A percentile compares a stretch with the other conserved stretches of the same genome.
phyloP scores from a whole-genome alignment of 2,888 invertebrate genomes.

The Lingula anatina region DNA sequence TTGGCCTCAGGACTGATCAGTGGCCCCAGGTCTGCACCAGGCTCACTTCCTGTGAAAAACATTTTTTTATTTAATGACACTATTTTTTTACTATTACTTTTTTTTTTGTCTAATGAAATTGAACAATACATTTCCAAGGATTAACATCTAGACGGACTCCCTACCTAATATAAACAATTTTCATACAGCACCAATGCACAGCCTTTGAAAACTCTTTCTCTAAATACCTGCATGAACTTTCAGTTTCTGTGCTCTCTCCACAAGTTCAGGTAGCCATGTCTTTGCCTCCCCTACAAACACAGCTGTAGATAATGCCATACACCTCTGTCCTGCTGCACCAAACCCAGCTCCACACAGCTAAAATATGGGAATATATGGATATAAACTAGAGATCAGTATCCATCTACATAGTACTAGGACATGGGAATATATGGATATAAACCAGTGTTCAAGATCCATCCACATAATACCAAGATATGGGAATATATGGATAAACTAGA shows the following conservation, averaged over 20 bases:
- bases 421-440: background rate
- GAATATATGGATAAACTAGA: background rate
- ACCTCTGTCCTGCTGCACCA: conserved; percentile 97
- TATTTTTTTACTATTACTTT: background rate
- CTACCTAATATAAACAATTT: no score
- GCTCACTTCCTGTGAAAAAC: conserved; percentile 50
- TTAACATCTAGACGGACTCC: no score
- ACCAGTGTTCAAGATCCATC: background rate
- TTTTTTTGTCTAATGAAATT: no score
- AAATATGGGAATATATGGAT: conserved; percentile 4
- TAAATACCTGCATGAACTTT: conserved; percentile 78
- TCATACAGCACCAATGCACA: no score
- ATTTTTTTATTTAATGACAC: background rate
- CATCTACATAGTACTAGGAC: background rate
- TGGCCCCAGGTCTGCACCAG: conserved; percentile 65
- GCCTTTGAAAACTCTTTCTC: background rate
- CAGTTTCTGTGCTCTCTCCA: conserved; percentile 72
- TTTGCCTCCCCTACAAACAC: conserved; percentile 87
- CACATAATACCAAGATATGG: background rate
- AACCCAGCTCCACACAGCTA: conserved; percentile 82
- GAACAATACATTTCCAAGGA: no score
- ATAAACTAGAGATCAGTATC: no score
- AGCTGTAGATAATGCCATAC: conserved; percentile 96
- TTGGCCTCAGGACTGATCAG: conserved; percentile 92
- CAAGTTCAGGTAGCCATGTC: conserved; percentile 90